phyloP scores from a whole-genome alignment of 2,888 invertebrate genomes.

The Teinopalpus imperialis region DNA sequence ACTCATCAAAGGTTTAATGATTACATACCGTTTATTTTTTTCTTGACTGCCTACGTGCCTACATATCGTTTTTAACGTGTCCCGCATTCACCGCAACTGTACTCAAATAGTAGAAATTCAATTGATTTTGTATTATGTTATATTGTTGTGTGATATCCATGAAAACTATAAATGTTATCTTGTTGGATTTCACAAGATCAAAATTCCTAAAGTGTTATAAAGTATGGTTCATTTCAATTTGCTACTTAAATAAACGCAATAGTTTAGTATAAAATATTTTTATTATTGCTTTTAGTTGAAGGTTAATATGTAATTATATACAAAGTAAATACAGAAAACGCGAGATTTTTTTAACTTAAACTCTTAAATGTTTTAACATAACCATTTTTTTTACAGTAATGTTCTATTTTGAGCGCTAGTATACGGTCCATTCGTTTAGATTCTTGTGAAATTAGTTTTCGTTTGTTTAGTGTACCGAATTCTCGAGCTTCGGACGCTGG shows the following conservation, averaged over 20 bases:
- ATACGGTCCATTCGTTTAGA: slow-evolving; percentile 8
- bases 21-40: slow-evolving; percentile 12
- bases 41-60: not conserved
- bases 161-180: too few relatives aligned
- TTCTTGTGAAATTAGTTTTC: slow-evolving; percentile 22
- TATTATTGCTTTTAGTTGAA: too few relatives aligned
- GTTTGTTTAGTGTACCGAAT: slow-evolving; percentile 19
- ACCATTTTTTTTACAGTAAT: not conserved
- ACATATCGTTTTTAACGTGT: slow-evolving; percentile 9
- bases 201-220: too few relatives aligned
- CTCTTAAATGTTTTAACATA: not conserved
- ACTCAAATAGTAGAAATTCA: slow-evolving; percentile 2
- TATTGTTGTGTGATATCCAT: too few relatives aligned
- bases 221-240: too few relatives aligned
- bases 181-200: too few relatives aligned
- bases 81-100: slow-evolving; percentile 1
- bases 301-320: too few relatives aligned
- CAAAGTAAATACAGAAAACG: too few relatives aligned
- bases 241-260: too few relatives aligned
- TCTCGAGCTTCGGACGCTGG: slow-evolving; percentile 16
- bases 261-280: too few relatives aligned
- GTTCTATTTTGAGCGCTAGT: slow-evolving; percentile 13
- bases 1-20: slow-evolving; percentile 16
- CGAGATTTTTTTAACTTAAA: not conserved
- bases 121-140: slow-evolving; percentile 3